Evolutionary conservation across 1,140 invertebrate species (phyloP).

Genomic region (Bombus huntii): DNA sequence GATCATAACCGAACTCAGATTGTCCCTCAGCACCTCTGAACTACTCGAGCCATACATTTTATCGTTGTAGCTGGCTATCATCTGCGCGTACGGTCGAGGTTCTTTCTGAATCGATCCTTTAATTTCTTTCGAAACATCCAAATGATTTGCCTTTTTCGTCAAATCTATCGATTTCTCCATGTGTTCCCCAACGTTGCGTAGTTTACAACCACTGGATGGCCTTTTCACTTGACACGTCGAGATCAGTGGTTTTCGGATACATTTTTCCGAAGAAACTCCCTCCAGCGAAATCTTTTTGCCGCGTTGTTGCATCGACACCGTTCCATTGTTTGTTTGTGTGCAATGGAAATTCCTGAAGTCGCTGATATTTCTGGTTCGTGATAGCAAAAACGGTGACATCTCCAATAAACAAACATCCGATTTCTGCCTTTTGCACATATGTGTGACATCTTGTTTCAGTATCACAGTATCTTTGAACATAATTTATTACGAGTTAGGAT

Average conservation of each 20-base stretch:
- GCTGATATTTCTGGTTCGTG: background rate
- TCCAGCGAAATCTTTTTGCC: constrained; percentile 4
- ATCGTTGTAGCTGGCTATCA: constrained; percentile 61
- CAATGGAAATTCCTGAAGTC: background rate
- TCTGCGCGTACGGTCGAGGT: constrained; percentile 61
- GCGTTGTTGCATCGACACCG: background rate
- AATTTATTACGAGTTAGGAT: background rate
- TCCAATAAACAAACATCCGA: background rate
- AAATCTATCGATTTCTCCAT: no score
- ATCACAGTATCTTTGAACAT: background rate
- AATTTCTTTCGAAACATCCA: background rate
- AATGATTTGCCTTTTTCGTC: background rate
- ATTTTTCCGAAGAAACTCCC: background rate
- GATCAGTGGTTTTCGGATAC: background rate
- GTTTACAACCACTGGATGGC: accelerated
- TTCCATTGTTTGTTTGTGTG: background rate
- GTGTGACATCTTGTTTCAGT: background rate
- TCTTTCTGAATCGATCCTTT: background rate
- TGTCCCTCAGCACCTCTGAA: background rate
- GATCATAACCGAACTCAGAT: background rate
- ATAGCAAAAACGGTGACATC: no score
- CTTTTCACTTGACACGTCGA: background rate
- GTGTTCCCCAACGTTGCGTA: accelerated
- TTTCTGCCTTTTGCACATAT: background rate
- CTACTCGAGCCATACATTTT: background rate